phyloP scores from a whole-genome alignment of 2,888 invertebrate genomes.

The Petrolisthes cinctipes region DNA sequence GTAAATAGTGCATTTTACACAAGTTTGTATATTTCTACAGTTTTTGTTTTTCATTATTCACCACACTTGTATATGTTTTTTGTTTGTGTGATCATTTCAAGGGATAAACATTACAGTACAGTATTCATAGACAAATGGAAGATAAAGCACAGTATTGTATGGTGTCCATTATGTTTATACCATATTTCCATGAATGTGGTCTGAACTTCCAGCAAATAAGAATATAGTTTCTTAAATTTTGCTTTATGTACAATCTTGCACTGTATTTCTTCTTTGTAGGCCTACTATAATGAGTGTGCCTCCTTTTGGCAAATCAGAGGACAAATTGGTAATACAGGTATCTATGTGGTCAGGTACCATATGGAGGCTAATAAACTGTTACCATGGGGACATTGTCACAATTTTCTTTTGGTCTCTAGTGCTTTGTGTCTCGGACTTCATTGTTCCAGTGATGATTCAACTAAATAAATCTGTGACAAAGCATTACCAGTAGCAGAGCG shows the following conservation, averaged over 20 bases:
- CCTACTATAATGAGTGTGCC: constrained; percentile 48
- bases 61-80: constrained; percentile 24
- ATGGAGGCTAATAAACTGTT: constrained; percentile 15
- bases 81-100: constrained; percentile 19
- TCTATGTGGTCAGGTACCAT: constrained; percentile 44
- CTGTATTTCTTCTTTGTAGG: constrained; percentile 33
- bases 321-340: constrained; percentile 55
- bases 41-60: constrained; percentile 12
- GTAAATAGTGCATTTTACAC: constrained; percentile 34
- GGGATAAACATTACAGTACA: constrained; percentile 31
- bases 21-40: constrained; percentile 41
- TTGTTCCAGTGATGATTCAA: constrained; percentile 20
- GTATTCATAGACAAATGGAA: constrained; percentile 22
- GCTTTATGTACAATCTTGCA: background rate
- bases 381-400: constrained; percentile 1
- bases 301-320: constrained; percentile 49
- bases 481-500: constrained; percentile 1
- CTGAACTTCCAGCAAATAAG: too few species aligned
- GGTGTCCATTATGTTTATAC: too few species aligned
- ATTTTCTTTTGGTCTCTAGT: background rate
- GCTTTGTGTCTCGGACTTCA: background rate
- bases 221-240: too few species aligned
- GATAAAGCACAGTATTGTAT: background rate
- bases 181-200: too few species aligned
- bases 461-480: constrained; percentile 13